These are phyloP conservation scores for Strigamia crassipes DNA, from an alignment of 2,888 invertebrate species.

Conservation along the genomic window DNA sequence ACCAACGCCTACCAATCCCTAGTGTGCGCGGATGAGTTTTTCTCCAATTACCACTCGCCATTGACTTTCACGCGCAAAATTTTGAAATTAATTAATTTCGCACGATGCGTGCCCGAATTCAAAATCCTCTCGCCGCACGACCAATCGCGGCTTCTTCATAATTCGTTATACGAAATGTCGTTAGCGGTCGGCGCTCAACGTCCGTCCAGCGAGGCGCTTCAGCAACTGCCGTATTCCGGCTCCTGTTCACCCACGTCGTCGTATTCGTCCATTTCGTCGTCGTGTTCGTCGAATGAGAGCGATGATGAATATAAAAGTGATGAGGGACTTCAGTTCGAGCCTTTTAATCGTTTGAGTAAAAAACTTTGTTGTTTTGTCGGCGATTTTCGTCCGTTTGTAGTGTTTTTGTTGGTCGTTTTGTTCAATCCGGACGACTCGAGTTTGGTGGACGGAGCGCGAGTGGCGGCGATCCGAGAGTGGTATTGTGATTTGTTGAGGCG, in stretches of 20 bases:
- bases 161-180: constrained; percentile 48
- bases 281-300: background rate
- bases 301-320: constrained; percentile 35
- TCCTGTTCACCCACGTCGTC: constrained; percentile 24
- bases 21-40: background rate
- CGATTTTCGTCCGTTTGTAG: constrained; percentile 35
- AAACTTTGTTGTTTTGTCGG: background rate
- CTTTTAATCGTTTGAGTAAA: background rate
- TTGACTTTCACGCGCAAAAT: background rate
- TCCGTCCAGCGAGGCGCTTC: background rate
- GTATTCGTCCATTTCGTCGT: background rate
- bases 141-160: constrained; percentile 34
- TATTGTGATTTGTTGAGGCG: constrained; percentile 12
- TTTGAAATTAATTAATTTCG: constrained; percentile 15
- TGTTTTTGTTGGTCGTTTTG: constrained; percentile 43
- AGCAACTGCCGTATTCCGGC: background rate
- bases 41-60: background rate
- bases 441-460: background rate
- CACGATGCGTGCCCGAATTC: constrained; percentile 20
- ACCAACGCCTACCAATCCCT: background rate
- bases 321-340: background rate
- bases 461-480: background rate
- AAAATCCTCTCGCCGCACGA: background rate
- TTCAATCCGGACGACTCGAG: constrained; percentile 29
- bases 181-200: constrained; percentile 32